These are phyloP conservation scores for Enteromius mattozi DNA, from an alignment of 2,797 vertebrate genomes.

Conservation along the genomic window DNA sequence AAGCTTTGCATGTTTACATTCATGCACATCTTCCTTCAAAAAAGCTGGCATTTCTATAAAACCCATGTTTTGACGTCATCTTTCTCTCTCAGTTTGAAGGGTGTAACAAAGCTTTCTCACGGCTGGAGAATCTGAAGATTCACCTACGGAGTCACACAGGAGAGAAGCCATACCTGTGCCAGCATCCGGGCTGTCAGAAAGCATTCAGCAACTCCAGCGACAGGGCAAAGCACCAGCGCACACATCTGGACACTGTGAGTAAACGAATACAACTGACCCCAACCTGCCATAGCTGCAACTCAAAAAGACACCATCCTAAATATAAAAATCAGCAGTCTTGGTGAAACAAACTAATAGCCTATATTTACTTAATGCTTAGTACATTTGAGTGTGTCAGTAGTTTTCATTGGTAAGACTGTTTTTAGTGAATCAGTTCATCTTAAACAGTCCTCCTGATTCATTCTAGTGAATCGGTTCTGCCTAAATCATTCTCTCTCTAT, in stretches of 20 bases:
- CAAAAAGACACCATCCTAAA: not conserved
- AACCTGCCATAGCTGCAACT: not conserved
- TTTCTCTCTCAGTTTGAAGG: constrained; percentile 85
- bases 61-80: not conserved
- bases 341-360: not conserved
- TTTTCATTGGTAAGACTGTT: not conserved
- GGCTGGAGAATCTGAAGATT: constrained; percentile 96
- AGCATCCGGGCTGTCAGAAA: constrained; percentile 98
- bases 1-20: constrained; percentile 1
- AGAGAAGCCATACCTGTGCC: constrained; percentile 97
- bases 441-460: not conserved
- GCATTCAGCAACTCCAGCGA: constrained; percentile 99
- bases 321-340: not conserved
- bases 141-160: constrained; percentile 96
- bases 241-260: constrained; percentile 97
- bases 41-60: not conserved
- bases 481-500: not conserved
- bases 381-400: not conserved
- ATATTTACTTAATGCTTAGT: not conserved
- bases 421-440: not conserved
- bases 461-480: not conserved
- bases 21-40: not conserved
- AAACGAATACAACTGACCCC: constrained; percentile 1
- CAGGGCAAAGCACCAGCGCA: constrained; percentile 97
- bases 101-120: constrained; percentile 94